phyloP scores from a whole-genome alignment of 2,888 invertebrate species.

The Cerceris ruficornis region DNA sequence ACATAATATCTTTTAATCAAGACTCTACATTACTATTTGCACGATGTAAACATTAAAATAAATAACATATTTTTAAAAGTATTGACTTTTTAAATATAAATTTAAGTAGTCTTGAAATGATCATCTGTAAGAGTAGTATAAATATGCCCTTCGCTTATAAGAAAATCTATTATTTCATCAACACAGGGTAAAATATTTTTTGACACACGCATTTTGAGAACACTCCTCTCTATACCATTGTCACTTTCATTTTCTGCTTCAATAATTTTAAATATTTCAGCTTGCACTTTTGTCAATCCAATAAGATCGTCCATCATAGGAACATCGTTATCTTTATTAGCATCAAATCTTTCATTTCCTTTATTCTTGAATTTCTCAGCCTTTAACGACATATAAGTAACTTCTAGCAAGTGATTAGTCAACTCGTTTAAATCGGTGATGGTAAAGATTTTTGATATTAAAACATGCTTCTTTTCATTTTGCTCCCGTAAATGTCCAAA shows the following conservation, averaged over 20 bases:
- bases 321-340: slow-evolving; percentile 7
- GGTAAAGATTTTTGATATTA: slow-evolving; percentile 86
- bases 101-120: slow-evolving; percentile 84
- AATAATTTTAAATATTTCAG: slow-evolving; percentile 71
- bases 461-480: slow-evolving; percentile 85
- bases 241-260: slow-evolving; percentile 62
- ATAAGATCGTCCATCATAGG: neutral
- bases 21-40: no score
- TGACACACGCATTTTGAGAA: slow-evolving; percentile 67
- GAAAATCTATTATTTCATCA: slow-evolving; percentile 86
- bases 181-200: slow-evolving; percentile 54
- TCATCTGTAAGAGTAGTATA: slow-evolving; percentile 91
- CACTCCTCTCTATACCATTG: slow-evolving; percentile 71
- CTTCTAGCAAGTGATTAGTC: slow-evolving; percentile 87
- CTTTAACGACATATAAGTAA: slow-evolving; percentile 84
- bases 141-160: slow-evolving; percentile 89
- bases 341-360: slow-evolving; percentile 38
- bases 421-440: slow-evolving; percentile 86
- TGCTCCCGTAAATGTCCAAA: slow-evolving; percentile 86
- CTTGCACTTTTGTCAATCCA: slow-evolving; percentile 73
- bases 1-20: no score
- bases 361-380: slow-evolving; percentile 79
- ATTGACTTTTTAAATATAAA: neutral
- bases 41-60: neutral
- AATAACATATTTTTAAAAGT: neutral